Conservation (phyloP, 1,140 invertebrate genomes). For the Euglossa dilemma region DNA sequence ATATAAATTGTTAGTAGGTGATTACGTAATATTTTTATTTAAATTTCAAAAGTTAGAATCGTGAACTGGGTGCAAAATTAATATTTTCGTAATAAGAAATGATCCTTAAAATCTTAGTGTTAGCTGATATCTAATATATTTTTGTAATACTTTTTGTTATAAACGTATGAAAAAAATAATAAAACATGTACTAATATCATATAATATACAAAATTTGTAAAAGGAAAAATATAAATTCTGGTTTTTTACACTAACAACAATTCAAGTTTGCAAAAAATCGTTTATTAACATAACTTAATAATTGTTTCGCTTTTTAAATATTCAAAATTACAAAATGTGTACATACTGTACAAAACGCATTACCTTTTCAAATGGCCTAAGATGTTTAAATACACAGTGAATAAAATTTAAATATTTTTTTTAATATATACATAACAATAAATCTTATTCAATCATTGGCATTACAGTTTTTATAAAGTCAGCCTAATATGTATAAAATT, state of each 20-base stretch:
- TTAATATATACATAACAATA: constrained; percentile 18
- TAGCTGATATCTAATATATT: not conserved
- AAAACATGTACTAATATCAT: not conserved
- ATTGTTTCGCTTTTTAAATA: not conserved
- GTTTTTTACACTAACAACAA: not conserved
- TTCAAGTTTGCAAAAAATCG: not conserved
- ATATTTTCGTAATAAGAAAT: not conserved
- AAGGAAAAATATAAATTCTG: not conserved
- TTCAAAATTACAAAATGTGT: constrained; percentile 8
- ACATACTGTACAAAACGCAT: not conserved
- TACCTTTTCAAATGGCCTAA: not conserved
- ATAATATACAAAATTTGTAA: not conserved
- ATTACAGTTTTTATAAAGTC: constrained; percentile 1
- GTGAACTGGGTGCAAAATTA: not conserved
- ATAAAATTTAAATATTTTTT: constrained; percentile 6
- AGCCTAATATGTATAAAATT: constrained; percentile 30
- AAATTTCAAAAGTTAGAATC: not conserved
- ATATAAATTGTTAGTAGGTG: no score
- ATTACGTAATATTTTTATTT: not conserved
- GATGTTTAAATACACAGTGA: not conserved
- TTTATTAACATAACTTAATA: constrained; percentile 30
- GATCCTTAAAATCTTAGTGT: not conserved
- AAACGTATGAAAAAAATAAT: no score
- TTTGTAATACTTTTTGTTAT: not conserved
- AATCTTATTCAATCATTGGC: constrained; percentile 15